These are phyloP conservation scores for Dinomys branickii DNA, from an alignment of 2,113 vertebrate genomes.

Conservation along the genomic window DNA sequence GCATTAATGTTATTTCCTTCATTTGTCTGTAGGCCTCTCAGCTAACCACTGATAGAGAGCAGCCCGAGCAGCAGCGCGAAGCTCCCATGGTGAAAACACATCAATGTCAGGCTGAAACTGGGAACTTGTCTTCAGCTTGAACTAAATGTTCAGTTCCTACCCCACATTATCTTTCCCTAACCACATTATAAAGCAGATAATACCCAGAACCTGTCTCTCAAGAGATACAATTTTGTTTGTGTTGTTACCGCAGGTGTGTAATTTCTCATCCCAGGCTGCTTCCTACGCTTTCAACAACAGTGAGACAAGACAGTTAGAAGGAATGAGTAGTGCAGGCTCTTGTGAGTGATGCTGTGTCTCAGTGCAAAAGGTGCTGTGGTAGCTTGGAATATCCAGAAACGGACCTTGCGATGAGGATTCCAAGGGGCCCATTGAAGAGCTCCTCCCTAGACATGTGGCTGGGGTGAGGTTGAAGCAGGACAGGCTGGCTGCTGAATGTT, in stretches of 20 bases:
- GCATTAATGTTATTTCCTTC: constrained; percentile 57
- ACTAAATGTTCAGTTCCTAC: constrained; percentile 66
- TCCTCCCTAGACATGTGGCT: background rate
- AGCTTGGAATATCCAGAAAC: background rate
- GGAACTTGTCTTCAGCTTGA: constrained; percentile 66
- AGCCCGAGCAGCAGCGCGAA: constrained; percentile 24
- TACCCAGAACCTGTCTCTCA: constrained; percentile 40
- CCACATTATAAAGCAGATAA: constrained; percentile 56
- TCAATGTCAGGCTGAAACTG: constrained; percentile 67
- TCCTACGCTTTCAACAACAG: constrained; percentile 23
- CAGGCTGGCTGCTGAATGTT: background rate
- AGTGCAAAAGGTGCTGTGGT: background rate
- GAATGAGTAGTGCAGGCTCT: background rate
- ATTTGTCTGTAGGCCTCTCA: constrained; percentile 58
- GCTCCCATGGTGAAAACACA: constrained; percentile 37
- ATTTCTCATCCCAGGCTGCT: constrained; percentile 29
- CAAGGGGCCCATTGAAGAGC: background rate
- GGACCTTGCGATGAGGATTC: background rate
- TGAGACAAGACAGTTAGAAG: background rate
- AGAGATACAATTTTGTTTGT: constrained; percentile 13
- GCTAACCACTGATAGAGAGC: constrained; percentile 38
- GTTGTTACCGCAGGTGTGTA: background rate
- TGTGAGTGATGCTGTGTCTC: background rate
- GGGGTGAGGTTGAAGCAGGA: too few species aligned
- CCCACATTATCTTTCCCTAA: background rate